Evolutionary conservation across 1,140 invertebrate genomes (phyloP).

Genomic region (Telenomus remus): DNA sequence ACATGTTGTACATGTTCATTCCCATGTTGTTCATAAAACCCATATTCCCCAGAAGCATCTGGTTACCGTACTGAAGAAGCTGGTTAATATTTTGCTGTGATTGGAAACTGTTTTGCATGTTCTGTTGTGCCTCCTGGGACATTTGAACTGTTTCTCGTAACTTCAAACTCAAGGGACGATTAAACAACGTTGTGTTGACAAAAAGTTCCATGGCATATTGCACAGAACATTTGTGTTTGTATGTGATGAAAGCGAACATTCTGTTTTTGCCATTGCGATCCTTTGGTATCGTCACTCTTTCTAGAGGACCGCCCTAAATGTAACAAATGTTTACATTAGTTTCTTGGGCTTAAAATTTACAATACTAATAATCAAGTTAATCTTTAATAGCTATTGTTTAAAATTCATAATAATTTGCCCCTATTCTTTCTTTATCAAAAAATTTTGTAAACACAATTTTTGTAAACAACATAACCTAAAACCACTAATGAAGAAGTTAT

Average conservation of each 20-base stretch:
- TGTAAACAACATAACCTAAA: constrained; percentile 3
- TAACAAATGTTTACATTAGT: background rate
- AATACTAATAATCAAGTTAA: too few relatives aligned
- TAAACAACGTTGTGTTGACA: constrained; percentile 78
- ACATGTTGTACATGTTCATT: constrained; percentile 37
- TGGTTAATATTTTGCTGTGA: constrained; percentile 29
- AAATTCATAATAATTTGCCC: too few relatives aligned
- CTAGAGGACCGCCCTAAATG: constrained; percentile 83
- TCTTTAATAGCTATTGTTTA: too few relatives aligned
- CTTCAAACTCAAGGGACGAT: constrained; percentile 73
- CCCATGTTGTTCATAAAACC: constrained; percentile 25
- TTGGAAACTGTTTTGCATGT: constrained; percentile 5
- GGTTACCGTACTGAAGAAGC: constrained; percentile 61
- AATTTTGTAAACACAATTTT: constrained; percentile 5
- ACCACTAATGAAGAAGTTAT: background rate
- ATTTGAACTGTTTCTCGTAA: constrained; percentile 59
- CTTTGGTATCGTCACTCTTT: constrained; percentile 83
- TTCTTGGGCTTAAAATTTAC: too few relatives aligned
- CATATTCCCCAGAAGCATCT: constrained; percentile 62
- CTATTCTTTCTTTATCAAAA: too few relatives aligned
- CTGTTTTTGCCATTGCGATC: constrained; percentile 82
- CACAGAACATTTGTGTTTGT: constrained; percentile 84
- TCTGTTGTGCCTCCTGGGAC: constrained; percentile 20
- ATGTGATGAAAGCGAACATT: constrained; percentile 85
- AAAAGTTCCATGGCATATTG: constrained; percentile 82